Evolutionary conservation across 2,888 invertebrate genomes (phyloP).

Genomic region (Idaea biselata): DNA sequence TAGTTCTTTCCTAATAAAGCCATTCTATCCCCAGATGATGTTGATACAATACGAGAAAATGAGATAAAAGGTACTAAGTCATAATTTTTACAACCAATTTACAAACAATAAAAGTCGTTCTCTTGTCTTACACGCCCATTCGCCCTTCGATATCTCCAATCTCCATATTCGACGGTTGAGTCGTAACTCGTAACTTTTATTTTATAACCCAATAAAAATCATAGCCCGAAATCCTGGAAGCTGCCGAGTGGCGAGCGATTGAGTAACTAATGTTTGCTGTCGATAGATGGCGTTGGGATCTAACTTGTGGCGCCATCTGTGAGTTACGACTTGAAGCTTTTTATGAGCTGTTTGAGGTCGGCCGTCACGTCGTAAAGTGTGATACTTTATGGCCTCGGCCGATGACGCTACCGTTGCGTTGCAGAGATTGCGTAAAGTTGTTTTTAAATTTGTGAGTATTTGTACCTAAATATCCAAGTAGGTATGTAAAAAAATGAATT

Average conservation of each 20-base stretch:
- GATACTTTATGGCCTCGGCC: slow-evolving; percentile 66
- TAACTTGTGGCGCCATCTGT: slow-evolving; percentile 68
- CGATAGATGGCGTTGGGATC: slow-evolving; percentile 66
- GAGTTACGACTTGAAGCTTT: slow-evolving; percentile 60
- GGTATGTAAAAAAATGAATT: slow-evolving; percentile 5
- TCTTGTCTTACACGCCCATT: slow-evolving; percentile 76
- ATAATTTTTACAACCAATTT: slow-evolving; percentile 81
- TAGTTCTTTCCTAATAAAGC: slow-evolving; percentile 57
- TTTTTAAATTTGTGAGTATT: slow-evolving; percentile 12
- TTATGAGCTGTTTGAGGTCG: slow-evolving; percentile 70
- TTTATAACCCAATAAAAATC: slow-evolving; percentile 78
- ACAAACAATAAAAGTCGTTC: slow-evolving; percentile 81
- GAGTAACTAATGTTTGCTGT: slow-evolving; percentile 42
- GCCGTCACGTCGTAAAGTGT: slow-evolving; percentile 70
- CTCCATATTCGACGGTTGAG: slow-evolving; percentile 72
- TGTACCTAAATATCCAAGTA: slow-evolving; percentile 2
- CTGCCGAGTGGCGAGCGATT: slow-evolving; percentile 38
- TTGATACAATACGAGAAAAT: slow-evolving; percentile 69
- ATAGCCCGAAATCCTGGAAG: slow-evolving; percentile 41
- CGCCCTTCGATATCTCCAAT: slow-evolving; percentile 77
- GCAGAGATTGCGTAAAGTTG: slow-evolving; percentile 25
- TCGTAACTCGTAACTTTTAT: slow-evolving; percentile 77
- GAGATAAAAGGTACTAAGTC: slow-evolving; percentile 34
- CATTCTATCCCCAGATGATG: slow-evolving; percentile 73
- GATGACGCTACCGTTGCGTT: slow-evolving; percentile 74